Conservation (phyloP, 2,797 vertebrate species). For the Syngnathus rostellatus region DNA sequence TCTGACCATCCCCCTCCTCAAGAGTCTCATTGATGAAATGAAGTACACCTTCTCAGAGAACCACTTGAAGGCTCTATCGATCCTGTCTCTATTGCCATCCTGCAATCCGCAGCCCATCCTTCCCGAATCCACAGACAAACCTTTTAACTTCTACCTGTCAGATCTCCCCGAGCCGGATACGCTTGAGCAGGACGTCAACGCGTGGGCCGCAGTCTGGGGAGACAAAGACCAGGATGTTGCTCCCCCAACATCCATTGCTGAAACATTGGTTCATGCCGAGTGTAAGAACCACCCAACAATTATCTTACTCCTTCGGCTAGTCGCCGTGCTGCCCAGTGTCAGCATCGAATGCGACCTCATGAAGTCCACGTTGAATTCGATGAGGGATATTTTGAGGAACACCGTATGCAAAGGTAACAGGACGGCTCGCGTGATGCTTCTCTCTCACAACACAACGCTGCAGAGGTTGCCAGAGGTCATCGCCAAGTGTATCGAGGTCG, state of each 20-base stretch:
- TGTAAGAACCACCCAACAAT: conserved; percentile 86
- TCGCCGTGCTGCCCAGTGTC: conserved; percentile 86
- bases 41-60: conserved; percentile 88
- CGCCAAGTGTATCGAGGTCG: conserved; percentile 79
- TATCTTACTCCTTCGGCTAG: conserved; percentile 79
- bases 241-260: conserved; percentile 85
- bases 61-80: conserved; percentile 84
- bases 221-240: conserved; percentile 85
- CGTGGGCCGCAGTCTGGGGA: conserved; percentile 88
- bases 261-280: conserved; percentile 84
- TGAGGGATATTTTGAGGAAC: conserved; percentile 78
- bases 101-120: conserved; percentile 79
- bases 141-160: conserved; percentile 78
- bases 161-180: conserved; percentile 85
- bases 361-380: conserved; percentile 79
- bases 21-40: conserved; percentile 82
- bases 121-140: conserved; percentile 75
- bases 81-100: conserved; percentile 84
- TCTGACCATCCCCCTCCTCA: conserved; percentile 79
- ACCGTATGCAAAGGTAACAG: conserved; percentile 75
- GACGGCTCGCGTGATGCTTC: conserved; percentile 78
- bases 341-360: conserved; percentile 88
- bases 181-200: conserved; percentile 80
- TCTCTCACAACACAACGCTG: conserved; percentile 79
- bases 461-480: conserved; percentile 84